Conservation (phyloP, 2,113 vertebrate genomes). For the Cairina moschata region DNA sequence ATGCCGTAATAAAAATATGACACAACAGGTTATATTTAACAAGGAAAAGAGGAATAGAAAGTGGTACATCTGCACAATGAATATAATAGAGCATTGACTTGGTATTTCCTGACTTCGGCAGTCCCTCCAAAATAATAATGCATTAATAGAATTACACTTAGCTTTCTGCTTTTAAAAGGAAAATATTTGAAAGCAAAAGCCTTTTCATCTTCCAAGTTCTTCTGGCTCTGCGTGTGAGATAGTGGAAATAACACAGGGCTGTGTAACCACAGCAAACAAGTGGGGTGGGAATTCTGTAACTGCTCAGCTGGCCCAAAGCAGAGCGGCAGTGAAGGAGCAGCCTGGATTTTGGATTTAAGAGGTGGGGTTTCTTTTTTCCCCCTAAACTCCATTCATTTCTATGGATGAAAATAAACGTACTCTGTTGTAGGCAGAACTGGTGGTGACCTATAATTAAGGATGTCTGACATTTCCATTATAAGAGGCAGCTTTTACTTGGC, state of each 20-base stretch:
- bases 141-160: conserved; percentile 55
- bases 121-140: conserved; percentile 49
- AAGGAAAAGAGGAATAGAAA: conserved; percentile 52
- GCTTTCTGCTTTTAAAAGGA: conserved; percentile 54
- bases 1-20: background rate
- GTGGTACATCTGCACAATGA: conserved; percentile 58
- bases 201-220: conserved; percentile 64
- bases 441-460: background rate
- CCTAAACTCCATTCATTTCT: conserved; percentile 19
- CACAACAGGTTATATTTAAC: conserved; percentile 55
- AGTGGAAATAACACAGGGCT: conserved; percentile 50
- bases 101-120: conserved; percentile 67
- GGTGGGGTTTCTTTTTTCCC: background rate
- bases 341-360: conserved; percentile 25
- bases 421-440: background rate
- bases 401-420: background rate
- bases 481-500: background rate
- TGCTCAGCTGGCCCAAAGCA: background rate
- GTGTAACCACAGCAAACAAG: conserved; percentile 66
- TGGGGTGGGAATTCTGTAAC: conserved; percentile 41
- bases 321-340: background rate
- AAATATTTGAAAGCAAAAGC: conserved; percentile 66
- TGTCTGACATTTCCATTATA: conserved; percentile 37
- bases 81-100: conserved; percentile 54
- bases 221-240: conserved; percentile 57